These are phyloP conservation scores for Scleropages formosus DNA, from an alignment of 2,797 vertebrate species.

Conservation along the genomic window DNA sequence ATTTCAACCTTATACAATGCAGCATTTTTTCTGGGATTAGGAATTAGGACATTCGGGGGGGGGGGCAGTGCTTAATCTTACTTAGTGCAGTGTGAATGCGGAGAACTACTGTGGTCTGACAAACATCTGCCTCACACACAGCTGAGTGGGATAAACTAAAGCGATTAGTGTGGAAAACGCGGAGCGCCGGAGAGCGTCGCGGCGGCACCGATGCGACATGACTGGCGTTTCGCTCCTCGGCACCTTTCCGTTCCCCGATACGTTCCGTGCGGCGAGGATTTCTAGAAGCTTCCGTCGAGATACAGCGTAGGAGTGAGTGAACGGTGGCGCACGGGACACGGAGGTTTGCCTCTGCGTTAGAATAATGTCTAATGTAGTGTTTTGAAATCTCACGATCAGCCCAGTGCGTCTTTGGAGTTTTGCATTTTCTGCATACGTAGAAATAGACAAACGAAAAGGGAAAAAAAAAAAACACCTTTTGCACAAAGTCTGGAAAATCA, in stretches of 20 bases:
- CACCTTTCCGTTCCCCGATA: slow-evolving; percentile 51
- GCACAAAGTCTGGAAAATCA: no score
- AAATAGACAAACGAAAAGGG: no score
- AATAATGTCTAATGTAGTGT: no score
- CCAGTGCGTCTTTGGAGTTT: no score
- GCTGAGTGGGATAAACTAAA: slow-evolving; percentile 70
- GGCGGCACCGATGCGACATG: slow-evolving; percentile 55
- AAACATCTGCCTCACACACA: slow-evolving; percentile 67
- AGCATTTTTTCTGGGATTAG: slow-evolving; percentile 56
- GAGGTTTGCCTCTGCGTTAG: no score
- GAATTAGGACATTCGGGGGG: slow-evolving; percentile 43
- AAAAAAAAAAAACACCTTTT: no score
- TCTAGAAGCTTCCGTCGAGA: slow-evolving; percentile 50
- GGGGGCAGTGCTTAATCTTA: slow-evolving; percentile 62
- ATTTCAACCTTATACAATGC: slow-evolving; percentile 22
- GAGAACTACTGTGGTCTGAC: slow-evolving; percentile 62
- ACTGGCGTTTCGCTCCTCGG: slow-evolving; percentile 59
- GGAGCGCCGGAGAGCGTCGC: slow-evolving; percentile 58
- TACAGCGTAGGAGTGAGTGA: slow-evolving; percentile 43
- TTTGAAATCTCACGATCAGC: no score
- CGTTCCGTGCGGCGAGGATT: slow-evolving; percentile 46
- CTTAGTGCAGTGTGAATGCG: slow-evolving; percentile 61
- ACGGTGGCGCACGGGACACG: no score
- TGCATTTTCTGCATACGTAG: no score
- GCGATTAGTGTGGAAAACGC: slow-evolving; percentile 70